Base-by-base conservation (phyloP, 1,140 invertebrate species). In the Doryteuthis pealeii region DNA sequence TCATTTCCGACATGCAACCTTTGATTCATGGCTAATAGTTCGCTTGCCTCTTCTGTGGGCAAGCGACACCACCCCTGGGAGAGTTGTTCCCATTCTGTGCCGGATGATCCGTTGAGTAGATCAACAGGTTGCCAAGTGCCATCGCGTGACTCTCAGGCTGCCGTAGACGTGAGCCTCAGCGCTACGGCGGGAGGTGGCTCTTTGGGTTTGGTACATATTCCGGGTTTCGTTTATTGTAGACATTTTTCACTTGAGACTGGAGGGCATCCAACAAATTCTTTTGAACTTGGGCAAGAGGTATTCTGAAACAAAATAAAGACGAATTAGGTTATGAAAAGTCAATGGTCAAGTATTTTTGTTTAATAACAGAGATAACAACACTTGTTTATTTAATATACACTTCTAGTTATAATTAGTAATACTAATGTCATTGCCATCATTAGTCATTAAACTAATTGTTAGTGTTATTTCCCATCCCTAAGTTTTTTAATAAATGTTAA, bases 91-190 rank as follows among this genome's bases (percentile, higher is more conserved):
- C 71, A 18, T 77, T 78, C 67, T 77, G 67, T 45, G 70, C 74
- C 66, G 81, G 77, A 58, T n/a, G n/a, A n/a, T n/a, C 77, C 77
- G 70, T 40, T 76, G n/a, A 66, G 83, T 79, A n/a, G 74, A 82
- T 82, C 71, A 83, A 84, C 79, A 77, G 82, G 71, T 79, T 79
- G 62, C 83, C 83, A n/a, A 74, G 83, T 80, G 15, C 76, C 79
- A 1, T 82, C 83, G 28, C 83, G 77, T n/a, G 71, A 82, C 81
- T 74, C 79, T 73, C 45, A 78, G 75, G 0, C n/a, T n/a, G n/a
- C 81, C 82, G 76, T 82, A 78, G 1, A 65, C 69, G n/a, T 76
- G 66, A 5, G 80, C 82, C 77, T 84, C 83, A 14, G 79, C 32
- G 30, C 66, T 68, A 30, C 66, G 66, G 31, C 66, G 66, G 18